Conservation (phyloP, 2,888 invertebrate species). For the Synergus japonicus region DNA sequence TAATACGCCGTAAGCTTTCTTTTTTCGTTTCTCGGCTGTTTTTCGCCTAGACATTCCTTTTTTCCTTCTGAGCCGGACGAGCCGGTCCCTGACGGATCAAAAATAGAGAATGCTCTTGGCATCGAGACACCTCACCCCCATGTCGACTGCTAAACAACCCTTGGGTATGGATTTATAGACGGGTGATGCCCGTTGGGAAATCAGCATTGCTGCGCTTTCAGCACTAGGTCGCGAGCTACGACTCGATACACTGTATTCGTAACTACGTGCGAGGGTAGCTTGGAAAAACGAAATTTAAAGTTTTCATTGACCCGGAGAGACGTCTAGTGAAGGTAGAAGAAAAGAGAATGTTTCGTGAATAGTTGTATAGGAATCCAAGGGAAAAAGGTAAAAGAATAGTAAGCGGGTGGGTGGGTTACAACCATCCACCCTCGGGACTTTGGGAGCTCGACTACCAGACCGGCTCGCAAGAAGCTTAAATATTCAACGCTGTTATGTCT, state of each 20-base stretch:
- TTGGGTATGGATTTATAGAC: conserved; percentile 67
- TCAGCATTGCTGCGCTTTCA: conserved; percentile 65
- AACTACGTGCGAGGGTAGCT: not conserved
- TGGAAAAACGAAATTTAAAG: conserved; percentile 53
- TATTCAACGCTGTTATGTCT: conserved; percentile 32
- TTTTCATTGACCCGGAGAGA: conserved; percentile 58
- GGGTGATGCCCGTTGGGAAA: conserved; percentile 66
- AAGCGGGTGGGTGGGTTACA: not conserved
- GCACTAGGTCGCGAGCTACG: conserved; percentile 40
- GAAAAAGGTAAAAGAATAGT: conserved; percentile 1
- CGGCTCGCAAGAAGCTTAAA: conserved; percentile 34
- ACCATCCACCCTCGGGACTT: conserved; percentile 17
- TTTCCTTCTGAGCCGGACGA: not conserved
- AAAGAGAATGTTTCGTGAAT: not conserved
- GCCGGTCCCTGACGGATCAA: conserved; percentile 40
- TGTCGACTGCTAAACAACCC: conserved; percentile 59
- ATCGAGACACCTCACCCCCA: not conserved
- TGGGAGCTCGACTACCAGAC: conserved; percentile 14
- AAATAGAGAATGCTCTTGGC: conserved; percentile 42
- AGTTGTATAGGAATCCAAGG: not conserved
- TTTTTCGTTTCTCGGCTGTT: not conserved
- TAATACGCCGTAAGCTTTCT: conserved; percentile 15
- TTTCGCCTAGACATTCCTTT: not conserved
- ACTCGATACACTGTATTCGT: conserved; percentile 27
- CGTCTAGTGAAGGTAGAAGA: conserved; percentile 4